These are phyloP conservation scores for Rhabdornis inornatus DNA, from an alignment of 2,113 vertebrate genomes.

Conservation along the genomic window DNA sequence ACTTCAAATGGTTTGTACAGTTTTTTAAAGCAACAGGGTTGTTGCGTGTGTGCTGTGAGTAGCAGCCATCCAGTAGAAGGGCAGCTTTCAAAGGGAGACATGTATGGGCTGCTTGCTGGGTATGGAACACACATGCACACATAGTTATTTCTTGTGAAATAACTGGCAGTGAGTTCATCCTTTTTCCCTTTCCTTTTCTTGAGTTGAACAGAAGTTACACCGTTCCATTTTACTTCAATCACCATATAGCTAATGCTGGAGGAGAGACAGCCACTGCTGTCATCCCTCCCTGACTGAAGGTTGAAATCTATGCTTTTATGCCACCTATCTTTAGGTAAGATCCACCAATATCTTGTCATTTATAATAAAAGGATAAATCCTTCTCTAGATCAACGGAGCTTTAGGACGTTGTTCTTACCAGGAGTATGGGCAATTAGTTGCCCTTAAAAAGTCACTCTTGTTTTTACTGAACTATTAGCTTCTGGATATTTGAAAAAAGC, in stretches of 20 bases:
- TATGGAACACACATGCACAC: accelerated
- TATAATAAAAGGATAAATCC: not conserved
- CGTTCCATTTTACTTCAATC: not conserved
- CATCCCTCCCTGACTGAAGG: not conserved
- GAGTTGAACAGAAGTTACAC: not conserved
- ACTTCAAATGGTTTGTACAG: not conserved
- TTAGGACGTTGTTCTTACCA: not conserved
- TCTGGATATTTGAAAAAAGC: not conserved
- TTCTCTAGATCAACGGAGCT: not conserved
- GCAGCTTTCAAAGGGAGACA: not conserved
- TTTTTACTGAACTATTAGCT: not conserved
- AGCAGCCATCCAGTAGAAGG: not conserved
- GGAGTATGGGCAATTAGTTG: not conserved
- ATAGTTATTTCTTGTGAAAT: not conserved
- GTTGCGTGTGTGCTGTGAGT: not conserved
- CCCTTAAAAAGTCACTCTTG: not conserved
- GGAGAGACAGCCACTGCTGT: not conserved
- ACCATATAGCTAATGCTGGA: not conserved
- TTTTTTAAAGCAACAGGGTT: not conserved
- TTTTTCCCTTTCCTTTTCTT: not conserved
- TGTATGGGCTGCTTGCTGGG: not conserved
- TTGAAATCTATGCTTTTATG: not conserved
- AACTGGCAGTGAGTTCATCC: not conserved
- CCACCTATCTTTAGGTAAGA: not conserved
- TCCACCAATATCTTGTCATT: not conserved